These are phyloP conservation scores for Laticauda colubrina DNA, from an alignment of 2,113 vertebrate genomes.

Conservation along the genomic window DNA sequence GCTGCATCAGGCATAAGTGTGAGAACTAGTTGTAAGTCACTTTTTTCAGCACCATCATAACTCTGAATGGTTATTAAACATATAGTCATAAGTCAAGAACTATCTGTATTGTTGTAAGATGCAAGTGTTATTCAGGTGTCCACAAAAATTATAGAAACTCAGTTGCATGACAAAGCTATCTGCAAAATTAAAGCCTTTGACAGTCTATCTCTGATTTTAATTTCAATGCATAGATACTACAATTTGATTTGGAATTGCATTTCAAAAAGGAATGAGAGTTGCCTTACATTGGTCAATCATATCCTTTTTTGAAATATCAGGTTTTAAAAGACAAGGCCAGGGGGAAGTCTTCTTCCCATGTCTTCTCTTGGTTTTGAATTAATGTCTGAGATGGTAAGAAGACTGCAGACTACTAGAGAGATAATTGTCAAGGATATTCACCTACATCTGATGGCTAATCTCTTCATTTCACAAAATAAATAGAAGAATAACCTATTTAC, in stretches of 20 bases:
- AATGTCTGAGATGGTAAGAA: background rate
- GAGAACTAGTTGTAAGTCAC: no score
- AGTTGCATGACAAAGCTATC: background rate
- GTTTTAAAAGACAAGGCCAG: background rate
- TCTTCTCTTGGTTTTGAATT: background rate
- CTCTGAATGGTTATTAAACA: no score
- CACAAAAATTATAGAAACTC: background rate
- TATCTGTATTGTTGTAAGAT: background rate
- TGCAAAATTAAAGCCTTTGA: background rate
- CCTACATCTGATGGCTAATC: background rate
- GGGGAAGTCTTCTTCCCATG: background rate
- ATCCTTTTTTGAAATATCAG: background rate
- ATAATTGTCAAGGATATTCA: background rate
- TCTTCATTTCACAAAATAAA: background rate
- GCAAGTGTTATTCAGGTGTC: background rate
- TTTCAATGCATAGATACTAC: background rate
- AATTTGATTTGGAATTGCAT: conserved; percentile 1
- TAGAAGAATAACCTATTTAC: background rate
- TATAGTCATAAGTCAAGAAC: no score
- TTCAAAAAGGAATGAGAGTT: background rate
- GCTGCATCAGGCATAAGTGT: no score
- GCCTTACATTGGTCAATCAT: background rate
- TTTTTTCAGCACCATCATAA: no score
- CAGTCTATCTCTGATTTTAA: background rate
- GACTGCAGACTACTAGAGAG: background rate